Base-by-base conservation (phyloP, 2,797 vertebrate species). In the Sebastes nivosus region DNA sequence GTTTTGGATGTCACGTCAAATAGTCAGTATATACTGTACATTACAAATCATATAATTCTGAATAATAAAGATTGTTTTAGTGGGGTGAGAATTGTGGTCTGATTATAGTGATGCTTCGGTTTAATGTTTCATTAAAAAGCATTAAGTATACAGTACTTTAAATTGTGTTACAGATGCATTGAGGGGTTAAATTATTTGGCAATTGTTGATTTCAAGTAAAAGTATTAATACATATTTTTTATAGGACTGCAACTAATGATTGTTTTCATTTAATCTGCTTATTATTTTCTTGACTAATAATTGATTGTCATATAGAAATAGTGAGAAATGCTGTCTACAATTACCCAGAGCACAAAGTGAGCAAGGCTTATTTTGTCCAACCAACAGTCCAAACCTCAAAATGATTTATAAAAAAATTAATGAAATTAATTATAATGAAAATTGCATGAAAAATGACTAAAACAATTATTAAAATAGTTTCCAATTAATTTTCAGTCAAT, bases 31-130 rank as follows among this genome's bases (percentile, higher is more conserved):
- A 14, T 13, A 46, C 4, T 67, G 30, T 36, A 27, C 16, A 10
- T 66, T 46, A 11, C 14, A 67, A 52, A 67, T 6, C 8, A 57
- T 6, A 1, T 69, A 8, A 34, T 30, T 57, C 12, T 67, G 27
- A 42, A 25, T 64, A 75, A 69, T 57, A 80, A 80, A 77, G 30
- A 69, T 13, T 65, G 4, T 60, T 22, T 38, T 50, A 63, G 10
- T 67, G 22, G 2, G 6, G 3, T 65, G 58, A 46, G 7, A 67
- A 12, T 5, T 61, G 32, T n/a, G 24, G 38, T 72, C 5, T 32
- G 18, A 30, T 57, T 54, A 32, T 2, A 58, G 8, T 18, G 34
- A 29, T 54, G 3, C 1, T 8, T 60, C 2, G 5, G 36, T 42
- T 65, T 18, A 27, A 46, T 66, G 9, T 46, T 46, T 46, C 22